Conservation (phyloP, 2,113 vertebrate genomes). For the Illadopsis cleaveri region DNA sequence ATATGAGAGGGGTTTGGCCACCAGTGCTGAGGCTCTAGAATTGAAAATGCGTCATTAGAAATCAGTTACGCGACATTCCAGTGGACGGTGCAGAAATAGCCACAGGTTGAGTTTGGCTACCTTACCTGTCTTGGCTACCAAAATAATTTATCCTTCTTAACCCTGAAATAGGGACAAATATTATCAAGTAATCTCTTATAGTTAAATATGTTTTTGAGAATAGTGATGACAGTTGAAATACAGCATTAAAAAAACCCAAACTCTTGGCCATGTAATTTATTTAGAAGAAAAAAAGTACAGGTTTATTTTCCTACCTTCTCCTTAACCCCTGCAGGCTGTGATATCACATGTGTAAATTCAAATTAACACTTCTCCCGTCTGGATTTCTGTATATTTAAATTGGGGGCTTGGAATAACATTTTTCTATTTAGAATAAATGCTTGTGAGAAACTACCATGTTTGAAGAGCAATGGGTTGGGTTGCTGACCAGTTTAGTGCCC, state of each 20-base stretch:
- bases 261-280: background rate
- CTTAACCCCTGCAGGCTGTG: background rate
- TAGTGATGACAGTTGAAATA: background rate
- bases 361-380: constrained; percentile 1
- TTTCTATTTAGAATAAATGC: background rate
- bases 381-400: constrained; percentile 17
- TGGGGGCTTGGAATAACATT: background rate
- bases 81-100: background rate
- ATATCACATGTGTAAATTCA: background rate
- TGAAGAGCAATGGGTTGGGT: background rate
- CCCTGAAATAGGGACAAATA: background rate
- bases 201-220: background rate
- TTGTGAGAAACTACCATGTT: background rate
- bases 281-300: background rate
- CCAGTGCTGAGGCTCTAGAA: background rate
- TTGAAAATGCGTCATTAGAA: background rate
- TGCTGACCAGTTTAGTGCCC: background rate
- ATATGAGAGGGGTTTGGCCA: background rate
- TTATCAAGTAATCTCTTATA: background rate
- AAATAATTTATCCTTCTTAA: background rate
- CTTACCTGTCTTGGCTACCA: background rate
- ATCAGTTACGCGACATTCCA: rapidly evolving
- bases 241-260: background rate
- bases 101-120: background rate
- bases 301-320: background rate